Percentiles rank a stretch among this genome's conserved stretches.
Conservation (phyloP, 2,888 invertebrate species). For the Drosophila anomelani region DNA sequence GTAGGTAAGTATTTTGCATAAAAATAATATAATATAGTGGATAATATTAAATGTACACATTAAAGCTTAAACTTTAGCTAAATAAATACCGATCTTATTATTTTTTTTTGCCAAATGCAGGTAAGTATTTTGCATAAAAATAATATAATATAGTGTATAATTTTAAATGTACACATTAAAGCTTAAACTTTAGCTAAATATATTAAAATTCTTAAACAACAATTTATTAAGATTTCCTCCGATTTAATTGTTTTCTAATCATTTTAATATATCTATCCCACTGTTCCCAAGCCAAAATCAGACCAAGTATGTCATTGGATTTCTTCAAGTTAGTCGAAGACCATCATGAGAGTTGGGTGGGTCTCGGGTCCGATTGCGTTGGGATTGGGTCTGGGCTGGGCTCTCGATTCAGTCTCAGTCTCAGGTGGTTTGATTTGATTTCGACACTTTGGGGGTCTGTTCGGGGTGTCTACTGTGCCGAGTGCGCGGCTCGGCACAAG, state of each 20-base stretch:
- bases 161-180: too few relatives aligned
- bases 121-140: too few relatives aligned
- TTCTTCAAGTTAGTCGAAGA: slow-evolving; percentile 31
- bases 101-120: too few relatives aligned
- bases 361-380: slow-evolving; percentile 23
- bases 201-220: too few relatives aligned
- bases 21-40: too few relatives aligned
- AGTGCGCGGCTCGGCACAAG: slow-evolving; percentile 39
- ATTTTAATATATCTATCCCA: slow-evolving; percentile 29
- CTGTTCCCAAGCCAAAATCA: slow-evolving; percentile 52
- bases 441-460: slow-evolving; percentile 47
- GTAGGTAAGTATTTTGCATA: too few relatives aligned
- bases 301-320: slow-evolving; percentile 64
- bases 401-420: slow-evolving; percentile 25
- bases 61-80: too few relatives aligned
- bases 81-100: too few relatives aligned
- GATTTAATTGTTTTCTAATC: background rate
- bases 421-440: slow-evolving; percentile 55
- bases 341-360: slow-evolving; percentile 29
- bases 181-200: too few relatives aligned
- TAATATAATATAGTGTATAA: too few relatives aligned
- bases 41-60: too few relatives aligned
- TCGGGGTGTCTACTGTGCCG: slow-evolving; percentile 46
- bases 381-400: slow-evolving; percentile 7
- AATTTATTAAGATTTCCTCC: too few relatives aligned